Evolutionary conservation across 1,140 invertebrate genomes (phyloP).

Genomic region (Microplitis mediator): DNA sequence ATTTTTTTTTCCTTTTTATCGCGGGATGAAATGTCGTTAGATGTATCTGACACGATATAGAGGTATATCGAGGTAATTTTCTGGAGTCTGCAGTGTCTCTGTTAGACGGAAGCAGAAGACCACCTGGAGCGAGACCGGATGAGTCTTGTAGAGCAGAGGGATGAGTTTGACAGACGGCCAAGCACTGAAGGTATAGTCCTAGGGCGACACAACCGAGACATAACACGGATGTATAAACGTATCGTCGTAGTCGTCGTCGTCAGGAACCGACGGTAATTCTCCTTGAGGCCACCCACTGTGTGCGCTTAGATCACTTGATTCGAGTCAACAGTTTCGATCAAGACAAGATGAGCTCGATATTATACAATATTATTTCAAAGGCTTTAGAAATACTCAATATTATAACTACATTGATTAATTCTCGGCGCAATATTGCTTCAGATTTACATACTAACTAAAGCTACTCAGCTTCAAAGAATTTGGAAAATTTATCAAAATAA

Average conservation of each 20-base stretch:
- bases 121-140: background rate
- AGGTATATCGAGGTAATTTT: background rate
- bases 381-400: no score
- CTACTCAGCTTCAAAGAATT: no score
- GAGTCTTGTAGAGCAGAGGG: background rate
- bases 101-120: background rate
- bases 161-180: conserved; percentile 1
- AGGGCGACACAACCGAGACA: background rate
- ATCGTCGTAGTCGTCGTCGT: background rate
- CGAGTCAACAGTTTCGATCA: background rate
- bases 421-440: no score
- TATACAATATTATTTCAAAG: no score
- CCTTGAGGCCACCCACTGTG: background rate
- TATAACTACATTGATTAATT: no score
- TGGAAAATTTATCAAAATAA: no score
- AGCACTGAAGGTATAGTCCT: conserved; percentile 4
- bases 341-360: no score
- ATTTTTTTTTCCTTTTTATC: no score
- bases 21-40: background rate
- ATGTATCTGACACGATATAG: no score
- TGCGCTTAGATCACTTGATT: background rate
- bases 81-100: background rate
- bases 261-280: background rate
- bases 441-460: no score
- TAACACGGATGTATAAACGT: conserved; percentile 1